Conservation (phyloP, 92 coral and sea anemone species). For the Metridium senile region DNA sequence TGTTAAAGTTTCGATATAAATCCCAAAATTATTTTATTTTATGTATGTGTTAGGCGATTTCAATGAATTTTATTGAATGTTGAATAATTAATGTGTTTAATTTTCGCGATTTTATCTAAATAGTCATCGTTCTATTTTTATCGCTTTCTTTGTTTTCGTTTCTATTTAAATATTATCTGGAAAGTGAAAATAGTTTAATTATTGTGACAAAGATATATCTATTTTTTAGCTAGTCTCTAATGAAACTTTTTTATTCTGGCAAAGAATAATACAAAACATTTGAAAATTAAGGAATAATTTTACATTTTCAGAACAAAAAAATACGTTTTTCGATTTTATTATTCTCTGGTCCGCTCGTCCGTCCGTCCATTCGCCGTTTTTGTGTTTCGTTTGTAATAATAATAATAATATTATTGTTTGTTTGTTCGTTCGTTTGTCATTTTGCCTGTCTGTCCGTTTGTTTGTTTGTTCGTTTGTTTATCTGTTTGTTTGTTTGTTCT, state of each 20-base stretch:
- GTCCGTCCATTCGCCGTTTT: neutral
- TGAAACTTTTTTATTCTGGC: too few species aligned
- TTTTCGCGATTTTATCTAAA: neutral
- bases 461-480: neutral
- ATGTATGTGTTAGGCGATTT: neutral
- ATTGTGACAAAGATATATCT: too few species aligned
- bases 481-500: neutral
- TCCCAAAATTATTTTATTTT: neutral
- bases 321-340: too few species aligned
- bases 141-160: too few species aligned
- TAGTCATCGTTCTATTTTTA: conserved; percentile 8
- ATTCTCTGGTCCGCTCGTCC: neutral
- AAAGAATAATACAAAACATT: too few species aligned
- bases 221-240: too few species aligned
- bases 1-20: neutral
- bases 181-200: too few species aligned
- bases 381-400: neutral
- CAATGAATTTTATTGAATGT: neutral
- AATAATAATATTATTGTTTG: neutral
- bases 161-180: too few species aligned
- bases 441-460: neutral
- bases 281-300: too few species aligned
- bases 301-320: too few species aligned
- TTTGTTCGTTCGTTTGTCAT: neutral
- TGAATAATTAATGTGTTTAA: neutral